Evolutionary conservation across 2,888 invertebrate genomes (phyloP), one percentile per base, ranked within the genome.

Genomic region (Lepeophtheirus nordmannii): DNA sequence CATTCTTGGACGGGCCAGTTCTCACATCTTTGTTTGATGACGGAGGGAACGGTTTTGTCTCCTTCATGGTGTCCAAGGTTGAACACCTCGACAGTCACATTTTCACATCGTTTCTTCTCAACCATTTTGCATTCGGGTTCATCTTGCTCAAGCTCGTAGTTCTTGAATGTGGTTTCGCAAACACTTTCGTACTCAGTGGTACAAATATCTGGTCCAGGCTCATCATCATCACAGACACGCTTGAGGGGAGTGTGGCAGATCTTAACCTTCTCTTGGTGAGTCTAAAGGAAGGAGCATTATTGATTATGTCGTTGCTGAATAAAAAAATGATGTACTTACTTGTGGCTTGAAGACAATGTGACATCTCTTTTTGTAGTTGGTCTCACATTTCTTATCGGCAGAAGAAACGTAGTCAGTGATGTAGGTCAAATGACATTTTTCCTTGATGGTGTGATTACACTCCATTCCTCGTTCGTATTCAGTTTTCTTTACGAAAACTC

Each of bases 311-410:
- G 10, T 11, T 41, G 41, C 14, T 10, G 41, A 41, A 41, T n/a
- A n/a, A n/a, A n/a, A n/a, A n/a, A n/a, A n/a, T n/a, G n/a, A n/a
- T n/a, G n/a, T 46, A 46, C 53, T 46, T 46, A 46, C 30, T 37
- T 30, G n/a, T 30, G 61, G 61, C 39, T 30, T 61, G 37, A 30
- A 61, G 3, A 12, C 14, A 17, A 61, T 61, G 37, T 61, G 61
- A 20, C 61, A 61, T 7, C 37, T 61, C 61, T 61, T 61, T 37
- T 30, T 61, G 39, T 30, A 61, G 61, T n/a, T 61, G 61, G 61
- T 61, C 39, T 61, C 61, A 61, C 61, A 61, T 17, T 61, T 61
- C 61, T 61, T 61, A n/a, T 61, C 61, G 5, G 22, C 30, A 14
- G 61, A 12, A 2, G 61, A 38, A n/a, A 8, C 8, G 38, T 61